These are phyloP conservation scores for Oreohelix idahoensis DNA, from an alignment of 1,140 invertebrate genomes.

Conservation along the genomic window DNA sequence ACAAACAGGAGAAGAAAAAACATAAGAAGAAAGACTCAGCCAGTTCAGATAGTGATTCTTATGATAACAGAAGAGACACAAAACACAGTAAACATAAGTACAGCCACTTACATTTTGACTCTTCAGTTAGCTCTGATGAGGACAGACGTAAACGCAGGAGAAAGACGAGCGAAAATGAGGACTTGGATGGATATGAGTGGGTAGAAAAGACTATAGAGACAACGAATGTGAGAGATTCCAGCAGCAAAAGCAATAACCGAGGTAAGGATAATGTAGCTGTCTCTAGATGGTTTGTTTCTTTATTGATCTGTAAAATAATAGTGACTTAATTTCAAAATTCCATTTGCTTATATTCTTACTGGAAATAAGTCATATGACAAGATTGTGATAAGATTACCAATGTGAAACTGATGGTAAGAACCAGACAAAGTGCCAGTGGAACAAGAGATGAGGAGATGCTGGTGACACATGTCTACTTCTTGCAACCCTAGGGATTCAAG, in stretches of 20 bases:
- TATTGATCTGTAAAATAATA: too few species aligned
- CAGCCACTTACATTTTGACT: not conserved
- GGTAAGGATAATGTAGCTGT: not conserved
- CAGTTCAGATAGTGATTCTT: slow-evolving; percentile 18
- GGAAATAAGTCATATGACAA: too few species aligned
- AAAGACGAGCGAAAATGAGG: not conserved
- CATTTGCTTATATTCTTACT: too few species aligned
- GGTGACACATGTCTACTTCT: too few species aligned
- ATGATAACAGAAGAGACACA: not conserved
- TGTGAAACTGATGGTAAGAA: too few species aligned
- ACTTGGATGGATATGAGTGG: slow-evolving; percentile 33
- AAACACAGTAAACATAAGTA: not conserved
- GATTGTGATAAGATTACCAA: too few species aligned
- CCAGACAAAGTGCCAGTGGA: too few species aligned
- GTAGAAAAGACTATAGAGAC: slow-evolving; percentile 34
- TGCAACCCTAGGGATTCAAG: too few species aligned
- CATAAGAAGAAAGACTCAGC: not conserved
- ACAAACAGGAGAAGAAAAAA: slow-evolving; percentile 12
- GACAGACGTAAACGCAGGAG: not conserved
- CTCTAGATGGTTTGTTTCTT: not conserved
- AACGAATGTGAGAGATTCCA: slow-evolving; percentile 1
- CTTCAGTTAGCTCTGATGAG: not conserved
- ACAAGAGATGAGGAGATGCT: too few species aligned
- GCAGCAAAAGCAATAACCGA: not conserved
- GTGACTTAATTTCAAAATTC: too few species aligned